Evolutionary conservation across 2,797 vertebrate species (phyloP).

Genomic region (Coracias cyanogaster): DNA sequence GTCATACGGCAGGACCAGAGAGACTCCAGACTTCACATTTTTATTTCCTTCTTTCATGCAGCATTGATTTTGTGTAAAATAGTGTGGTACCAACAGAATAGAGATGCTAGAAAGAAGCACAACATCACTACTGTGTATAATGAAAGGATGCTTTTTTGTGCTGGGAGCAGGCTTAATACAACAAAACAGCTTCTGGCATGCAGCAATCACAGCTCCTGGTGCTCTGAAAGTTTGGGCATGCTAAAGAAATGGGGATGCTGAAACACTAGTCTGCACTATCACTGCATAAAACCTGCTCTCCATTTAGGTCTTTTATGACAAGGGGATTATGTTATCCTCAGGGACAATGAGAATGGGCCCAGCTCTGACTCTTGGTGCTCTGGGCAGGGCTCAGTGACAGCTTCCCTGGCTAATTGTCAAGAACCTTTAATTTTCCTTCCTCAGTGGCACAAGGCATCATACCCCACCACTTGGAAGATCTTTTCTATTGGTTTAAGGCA

Average conservation of each 20-base stretch:
- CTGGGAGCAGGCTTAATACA: neutral
- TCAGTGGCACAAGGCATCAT: neutral
- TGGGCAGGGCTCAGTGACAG: neutral
- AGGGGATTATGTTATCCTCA: neutral
- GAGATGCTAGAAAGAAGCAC: neutral
- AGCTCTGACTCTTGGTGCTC: neutral
- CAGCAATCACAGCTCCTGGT: neutral
- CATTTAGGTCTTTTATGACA: neutral
- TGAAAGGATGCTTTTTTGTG: neutral
- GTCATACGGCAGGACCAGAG: neutral
- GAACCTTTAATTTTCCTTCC: neutral
- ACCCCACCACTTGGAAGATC: neutral
- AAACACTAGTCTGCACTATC: neutral
- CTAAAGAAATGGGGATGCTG: neutral
- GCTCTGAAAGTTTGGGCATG: neutral
- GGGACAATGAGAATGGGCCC: neutral
- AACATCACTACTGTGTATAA: neutral
- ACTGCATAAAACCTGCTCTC: neutral
- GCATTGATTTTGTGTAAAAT: neutral
- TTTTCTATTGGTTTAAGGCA: neutral
- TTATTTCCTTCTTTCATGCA: neutral
- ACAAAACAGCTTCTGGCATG: neutral
- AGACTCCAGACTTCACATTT: neutral
- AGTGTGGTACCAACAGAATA: too few relatives aligned
- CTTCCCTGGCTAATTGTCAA: neutral